These are phyloP conservation scores for Thecocarcelia acutangulata DNA, from an alignment of 2,888 invertebrate species.

Conservation along the genomic window DNA sequence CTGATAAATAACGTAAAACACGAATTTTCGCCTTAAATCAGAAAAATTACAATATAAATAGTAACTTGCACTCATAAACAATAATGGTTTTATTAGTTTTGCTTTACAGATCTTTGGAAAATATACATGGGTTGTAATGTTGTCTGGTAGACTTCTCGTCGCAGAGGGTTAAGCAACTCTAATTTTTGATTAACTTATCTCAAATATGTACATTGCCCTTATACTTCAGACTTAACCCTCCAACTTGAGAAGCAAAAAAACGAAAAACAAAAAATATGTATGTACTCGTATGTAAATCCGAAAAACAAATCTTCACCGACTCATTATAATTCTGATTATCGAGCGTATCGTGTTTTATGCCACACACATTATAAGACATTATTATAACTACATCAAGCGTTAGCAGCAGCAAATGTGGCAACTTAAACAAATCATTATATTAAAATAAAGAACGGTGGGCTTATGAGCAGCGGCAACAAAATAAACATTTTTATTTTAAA, in stretches of 20 bases:
- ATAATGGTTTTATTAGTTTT: too few species aligned
- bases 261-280: neutral
- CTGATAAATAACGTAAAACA: too few species aligned
- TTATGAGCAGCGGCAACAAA: neutral
- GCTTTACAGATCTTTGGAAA: too few species aligned
- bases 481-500: constrained; percentile 35
- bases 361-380: constrained; percentile 66
- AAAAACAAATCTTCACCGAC: constrained; percentile 57
- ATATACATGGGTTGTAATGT: too few species aligned
- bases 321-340: constrained; percentile 71
- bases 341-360: constrained; percentile 68
- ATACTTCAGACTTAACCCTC: constrained; percentile 11
- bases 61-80: too few species aligned
- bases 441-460: constrained; percentile 22
- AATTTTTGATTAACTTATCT: too few species aligned
- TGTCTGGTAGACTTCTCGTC: too few species aligned
- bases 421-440: constrained; percentile 55
- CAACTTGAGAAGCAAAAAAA: constrained; percentile 24
- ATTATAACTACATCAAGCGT: constrained; percentile 64
- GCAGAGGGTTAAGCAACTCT: too few species aligned
- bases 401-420: constrained; percentile 55
- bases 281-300: constrained; percentile 24
- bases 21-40: too few species aligned
- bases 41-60: too few species aligned
- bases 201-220: neutral